Evolutionary conservation across 2,797 vertebrate species (phyloP).

Genomic region (Myotis vivesi): DNA sequence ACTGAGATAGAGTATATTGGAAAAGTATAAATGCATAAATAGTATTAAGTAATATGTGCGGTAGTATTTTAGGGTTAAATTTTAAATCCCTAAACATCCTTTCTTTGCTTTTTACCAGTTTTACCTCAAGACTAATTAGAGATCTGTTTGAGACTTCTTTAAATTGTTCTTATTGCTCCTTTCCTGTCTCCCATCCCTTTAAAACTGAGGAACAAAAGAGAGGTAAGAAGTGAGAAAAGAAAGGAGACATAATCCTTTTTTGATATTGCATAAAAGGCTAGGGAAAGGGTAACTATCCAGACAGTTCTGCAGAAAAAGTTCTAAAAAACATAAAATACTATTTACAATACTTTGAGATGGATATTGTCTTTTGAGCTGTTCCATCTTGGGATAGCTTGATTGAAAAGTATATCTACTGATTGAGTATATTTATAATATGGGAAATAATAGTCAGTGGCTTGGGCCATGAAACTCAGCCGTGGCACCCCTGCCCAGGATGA

Average conservation of each 20-base stretch:
- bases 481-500: background rate
- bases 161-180: background rate
- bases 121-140: background rate
- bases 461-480: background rate
- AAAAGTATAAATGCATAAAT: background rate
- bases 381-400: background rate
- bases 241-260: background rate
- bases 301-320: background rate
- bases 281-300: background rate
- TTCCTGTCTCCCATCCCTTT: background rate
- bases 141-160: background rate
- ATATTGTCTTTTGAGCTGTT: background rate
- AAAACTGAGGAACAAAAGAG: background rate
- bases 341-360: background rate
- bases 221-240: background rate
- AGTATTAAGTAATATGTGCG: background rate
- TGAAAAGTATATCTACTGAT: background rate
- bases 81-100: background rate
- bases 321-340: background rate
- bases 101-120: conserved; percentile 10
- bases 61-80: background rate
- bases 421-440: background rate
- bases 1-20: background rate
- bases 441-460: background rate
- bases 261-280: background rate